Base-by-base conservation (phyloP, 2,113 vertebrate genomes). In the Aleadryas rufinucha region DNA sequence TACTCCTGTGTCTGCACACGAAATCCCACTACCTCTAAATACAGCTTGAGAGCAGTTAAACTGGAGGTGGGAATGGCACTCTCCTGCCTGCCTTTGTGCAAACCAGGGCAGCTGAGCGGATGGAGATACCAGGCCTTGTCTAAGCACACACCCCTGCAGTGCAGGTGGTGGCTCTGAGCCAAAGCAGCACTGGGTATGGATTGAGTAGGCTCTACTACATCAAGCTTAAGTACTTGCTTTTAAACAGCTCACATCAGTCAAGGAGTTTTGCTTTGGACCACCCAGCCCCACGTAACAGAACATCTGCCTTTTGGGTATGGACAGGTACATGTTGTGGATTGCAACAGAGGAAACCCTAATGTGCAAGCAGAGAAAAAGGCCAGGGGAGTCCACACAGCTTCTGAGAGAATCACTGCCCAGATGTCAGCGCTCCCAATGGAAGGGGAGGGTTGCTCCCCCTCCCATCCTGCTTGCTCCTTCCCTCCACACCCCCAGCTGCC, bases 61-160 rank as follows among this genome's bases (percentile, higher is more conserved):
- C 41, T 52, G 30, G 56, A 77, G 50, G 39, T 69, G 72, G 65
- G 54, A 92, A 57, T 5, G 23, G 50, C 39, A 61, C 21, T 26
- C 2, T 14, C 15, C 44, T 42, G 52, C 37, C 70, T 57, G 70
- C 30, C 61, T 42, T 52, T 33, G 28, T 35, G 75, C 54, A 79
- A 89, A 49, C 33, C 53, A 69, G 33, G 63, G 35, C 21, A 76
- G 26, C 24, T 60, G 54, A 84, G 37, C 7, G 4, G 52, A 80
- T 21, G 27, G 75, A 85, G 86, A 35, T 30, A 65, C 1, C 35
- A 22, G 28, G 23, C 39, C 64, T 83, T 3, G 0, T 44, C 52
- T 45, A 44, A 84, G 42, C 1, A 2, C 45, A 47, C 0, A 0
- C 10, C 44, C 5, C 30, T 2, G 1, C 31, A 53, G n/a, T 4